These are phyloP conservation scores for Rhombomys opimus DNA, from an alignment of 2,113 vertebrate genomes.

Conservation along the genomic window DNA sequence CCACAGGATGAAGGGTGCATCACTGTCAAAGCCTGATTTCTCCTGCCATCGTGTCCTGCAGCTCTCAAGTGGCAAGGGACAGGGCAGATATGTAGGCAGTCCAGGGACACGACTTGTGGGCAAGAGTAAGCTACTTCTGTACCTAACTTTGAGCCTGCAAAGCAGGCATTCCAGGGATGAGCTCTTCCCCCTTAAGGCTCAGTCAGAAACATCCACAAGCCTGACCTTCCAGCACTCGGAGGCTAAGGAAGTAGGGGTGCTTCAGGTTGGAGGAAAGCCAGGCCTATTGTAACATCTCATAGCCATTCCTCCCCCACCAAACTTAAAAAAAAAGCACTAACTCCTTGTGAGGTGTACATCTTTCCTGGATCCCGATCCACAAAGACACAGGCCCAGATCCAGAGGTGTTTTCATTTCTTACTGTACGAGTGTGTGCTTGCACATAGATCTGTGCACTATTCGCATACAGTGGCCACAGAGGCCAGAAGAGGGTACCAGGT, in stretches of 20 bases:
- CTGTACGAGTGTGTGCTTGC: neutral
- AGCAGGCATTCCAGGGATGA: neutral
- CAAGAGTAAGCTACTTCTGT: neutral
- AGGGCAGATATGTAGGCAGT: neutral
- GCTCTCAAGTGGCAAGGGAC: neutral
- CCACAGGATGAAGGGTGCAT: neutral
- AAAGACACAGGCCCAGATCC: neutral
- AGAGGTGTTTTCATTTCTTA: neutral
- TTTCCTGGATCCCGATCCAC: neutral
- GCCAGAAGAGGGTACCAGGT: neutral
- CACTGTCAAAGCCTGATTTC: neutral
- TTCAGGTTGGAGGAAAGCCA: neutral
- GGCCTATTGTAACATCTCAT: neutral
- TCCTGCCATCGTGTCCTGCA: neutral
- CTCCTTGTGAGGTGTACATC: too few species aligned
- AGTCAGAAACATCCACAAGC: neutral
- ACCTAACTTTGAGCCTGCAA: neutral
- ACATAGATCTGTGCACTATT: neutral
- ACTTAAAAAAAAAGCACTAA: neutral
- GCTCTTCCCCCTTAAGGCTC: neutral
- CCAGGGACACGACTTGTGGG: rapidly evolving
- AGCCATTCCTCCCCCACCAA: neutral
- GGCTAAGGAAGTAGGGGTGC: neutral
- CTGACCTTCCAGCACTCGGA: neutral
- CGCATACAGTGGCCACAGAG: neutral